A percentile compares a stretch with the other conserved stretches of the same genome.
Evolutionary conservation across 2,797 vertebrate genomes (phyloP).

Genomic region (Scomberomorus guttatus): DNA sequence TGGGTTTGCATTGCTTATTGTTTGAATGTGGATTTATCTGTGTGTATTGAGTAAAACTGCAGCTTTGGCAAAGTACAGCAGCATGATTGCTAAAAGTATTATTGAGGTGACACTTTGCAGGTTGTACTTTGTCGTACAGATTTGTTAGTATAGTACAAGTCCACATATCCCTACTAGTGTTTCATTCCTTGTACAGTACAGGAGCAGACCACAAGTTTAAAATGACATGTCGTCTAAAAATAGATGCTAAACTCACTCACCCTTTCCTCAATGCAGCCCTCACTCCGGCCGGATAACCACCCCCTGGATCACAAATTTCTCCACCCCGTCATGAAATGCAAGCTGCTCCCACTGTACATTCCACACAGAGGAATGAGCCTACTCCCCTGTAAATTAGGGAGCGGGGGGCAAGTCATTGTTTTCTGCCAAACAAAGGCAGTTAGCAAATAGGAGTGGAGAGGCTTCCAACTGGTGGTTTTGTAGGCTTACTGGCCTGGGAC

Average conservation of each 20-base stretch:
- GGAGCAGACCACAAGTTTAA: slow-evolving; percentile 58
- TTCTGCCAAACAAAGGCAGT: slow-evolving; percentile 62
- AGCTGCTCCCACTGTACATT: slow-evolving; percentile 79
- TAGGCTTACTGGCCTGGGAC: slow-evolving; percentile 3
- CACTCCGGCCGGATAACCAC: slow-evolving; percentile 63
- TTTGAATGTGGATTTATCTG: slow-evolving; percentile 29
- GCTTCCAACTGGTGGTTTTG: slow-evolving; percentile 44
- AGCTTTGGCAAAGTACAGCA: not conserved
- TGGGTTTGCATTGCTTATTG: slow-evolving; percentile 5
- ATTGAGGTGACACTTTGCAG: not conserved
- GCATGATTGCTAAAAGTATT: not conserved
- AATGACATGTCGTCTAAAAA: slow-evolving; percentile 79
- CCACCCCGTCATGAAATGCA: slow-evolving; percentile 79
- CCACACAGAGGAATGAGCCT: slow-evolving; percentile 75
- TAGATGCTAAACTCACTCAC: slow-evolving; percentile 78
- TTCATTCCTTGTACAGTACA: slow-evolving; percentile 46
- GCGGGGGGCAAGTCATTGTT: slow-evolving; percentile 56
- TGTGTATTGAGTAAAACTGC: slow-evolving; percentile 7
- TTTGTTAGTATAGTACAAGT: not conserved
- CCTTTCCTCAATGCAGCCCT: slow-evolving; percentile 59
- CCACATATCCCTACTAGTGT: slow-evolving; percentile 28
- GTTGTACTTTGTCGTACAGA: slow-evolving; percentile 11
- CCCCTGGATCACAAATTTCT: slow-evolving; percentile 49
- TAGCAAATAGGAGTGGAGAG: slow-evolving; percentile 43
- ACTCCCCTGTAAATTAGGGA: slow-evolving; percentile 70